phyloP scores from a whole-genome alignment of 2,888 invertebrate species.

The Linnaemya tessellans region DNA sequence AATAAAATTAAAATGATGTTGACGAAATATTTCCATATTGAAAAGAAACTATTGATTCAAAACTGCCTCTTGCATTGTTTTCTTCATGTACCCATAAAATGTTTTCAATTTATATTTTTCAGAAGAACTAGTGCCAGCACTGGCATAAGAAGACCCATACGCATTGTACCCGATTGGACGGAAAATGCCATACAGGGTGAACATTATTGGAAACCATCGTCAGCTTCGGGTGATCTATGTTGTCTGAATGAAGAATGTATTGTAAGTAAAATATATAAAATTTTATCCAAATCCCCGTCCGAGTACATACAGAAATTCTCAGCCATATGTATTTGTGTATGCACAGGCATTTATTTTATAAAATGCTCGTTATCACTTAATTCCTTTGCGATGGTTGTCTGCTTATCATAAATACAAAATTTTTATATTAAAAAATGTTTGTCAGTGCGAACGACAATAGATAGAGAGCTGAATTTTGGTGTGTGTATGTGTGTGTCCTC shows the following conservation, averaged over 20 bases:
- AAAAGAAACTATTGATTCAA: slow-evolving; percentile 12
- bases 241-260: slow-evolving; percentile 95
- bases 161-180: slow-evolving; percentile 94
- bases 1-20: too few relatives aligned
- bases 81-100: neutral
- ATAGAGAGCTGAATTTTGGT: too few relatives aligned
- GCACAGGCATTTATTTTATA: too few relatives aligned
- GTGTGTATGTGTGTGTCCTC: too few relatives aligned
- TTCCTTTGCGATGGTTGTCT: too few relatives aligned
- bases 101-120: slow-evolving; percentile 72
- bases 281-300: too few relatives aligned
- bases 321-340: too few relatives aligned
- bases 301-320: too few relatives aligned
- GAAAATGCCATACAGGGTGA: slow-evolving; percentile 94
- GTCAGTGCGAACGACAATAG: too few relatives aligned
- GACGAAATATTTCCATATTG: slow-evolving; percentile 23
- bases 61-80: neutral
- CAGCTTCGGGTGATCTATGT: slow-evolving; percentile 96
- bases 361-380: too few relatives aligned
- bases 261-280: slow-evolving; percentile 75
- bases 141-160: slow-evolving; percentile 85
- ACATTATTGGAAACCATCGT: slow-evolving; percentile 96
- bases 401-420: too few relatives aligned
- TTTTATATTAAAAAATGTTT: too few relatives aligned
- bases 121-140: slow-evolving; percentile 81